Conservation (phyloP, 2,888 invertebrate species). For the Temnothorax rugatulus region DNA sequence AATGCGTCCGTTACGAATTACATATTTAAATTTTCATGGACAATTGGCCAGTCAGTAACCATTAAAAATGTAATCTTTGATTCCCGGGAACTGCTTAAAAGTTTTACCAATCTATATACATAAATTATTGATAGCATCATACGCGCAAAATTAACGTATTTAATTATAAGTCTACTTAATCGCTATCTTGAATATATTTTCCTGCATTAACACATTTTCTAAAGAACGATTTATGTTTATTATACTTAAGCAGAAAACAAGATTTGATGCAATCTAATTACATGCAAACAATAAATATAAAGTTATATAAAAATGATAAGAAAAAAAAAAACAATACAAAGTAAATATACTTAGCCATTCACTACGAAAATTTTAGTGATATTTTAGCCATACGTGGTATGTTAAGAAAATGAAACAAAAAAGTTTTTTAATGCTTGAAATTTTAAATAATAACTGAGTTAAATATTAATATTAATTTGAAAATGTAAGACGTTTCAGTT, state of each 20-base stretch:
- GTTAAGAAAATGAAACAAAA: background rate
- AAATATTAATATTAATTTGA: background rate
- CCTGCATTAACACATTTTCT: background rate
- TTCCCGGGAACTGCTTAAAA: slow-evolving; percentile 40
- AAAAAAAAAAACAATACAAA: background rate
- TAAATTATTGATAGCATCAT: slow-evolving; percentile 16
- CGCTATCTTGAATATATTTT: background rate
- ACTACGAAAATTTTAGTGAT: background rate
- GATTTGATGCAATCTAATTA: background rate
- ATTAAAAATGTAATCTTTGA: slow-evolving; percentile 55
- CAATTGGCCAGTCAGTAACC: slow-evolving; percentile 36
- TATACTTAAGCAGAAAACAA: background rate
- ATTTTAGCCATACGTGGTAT: background rate
- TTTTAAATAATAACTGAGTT: background rate
- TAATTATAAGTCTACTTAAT: slow-evolving; percentile 23
- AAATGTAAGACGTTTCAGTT: background rate
- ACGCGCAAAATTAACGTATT: background rate
- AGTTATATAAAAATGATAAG: background rate
- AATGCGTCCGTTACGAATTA: slow-evolving; percentile 52
- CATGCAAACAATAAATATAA: background rate
- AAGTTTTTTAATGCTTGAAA: background rate
- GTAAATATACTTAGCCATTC: background rate
- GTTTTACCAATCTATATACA: slow-evolving; percentile 28
- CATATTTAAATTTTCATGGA: slow-evolving; percentile 52
- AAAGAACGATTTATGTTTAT: background rate